phyloP scores from a whole-genome alignment of 2,113 vertebrate genomes.

The Muntiacus reevesi region DNA sequence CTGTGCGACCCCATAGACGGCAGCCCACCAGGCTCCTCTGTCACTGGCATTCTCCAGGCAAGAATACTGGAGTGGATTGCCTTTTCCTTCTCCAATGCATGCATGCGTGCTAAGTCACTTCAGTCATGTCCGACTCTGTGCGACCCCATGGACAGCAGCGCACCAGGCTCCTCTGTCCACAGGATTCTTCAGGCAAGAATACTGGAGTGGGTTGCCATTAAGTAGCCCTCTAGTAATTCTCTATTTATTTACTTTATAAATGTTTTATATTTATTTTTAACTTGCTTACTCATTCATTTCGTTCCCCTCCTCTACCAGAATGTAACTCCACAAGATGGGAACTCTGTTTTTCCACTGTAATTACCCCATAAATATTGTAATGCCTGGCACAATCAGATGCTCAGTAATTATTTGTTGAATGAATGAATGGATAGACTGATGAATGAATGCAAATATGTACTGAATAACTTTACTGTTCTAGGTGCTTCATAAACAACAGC shows the following conservation, averaged over 20 bases:
- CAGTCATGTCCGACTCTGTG: neutral
- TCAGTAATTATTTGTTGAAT: neutral
- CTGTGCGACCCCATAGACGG: too few species aligned
- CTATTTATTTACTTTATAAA: neutral
- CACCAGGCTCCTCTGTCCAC: neutral
- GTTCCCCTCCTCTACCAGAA: neutral
- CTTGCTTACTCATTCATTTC: conserved; percentile 5
- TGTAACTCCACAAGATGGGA: neutral
- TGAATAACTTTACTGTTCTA: neutral
- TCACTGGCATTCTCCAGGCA: too few species aligned
- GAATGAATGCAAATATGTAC: neutral
- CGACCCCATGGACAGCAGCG: neutral
- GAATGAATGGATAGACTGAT: neutral
- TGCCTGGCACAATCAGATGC: neutral
- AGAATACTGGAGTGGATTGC: too few species aligned
- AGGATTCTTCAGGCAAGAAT: neutral
- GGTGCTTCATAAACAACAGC: neutral
- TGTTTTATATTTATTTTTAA: neutral
- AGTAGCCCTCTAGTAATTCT: neutral
- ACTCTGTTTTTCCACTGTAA: neutral
- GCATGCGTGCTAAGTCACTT: neutral
- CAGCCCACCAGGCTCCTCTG: too few species aligned
- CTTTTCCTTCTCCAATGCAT: too few species aligned
- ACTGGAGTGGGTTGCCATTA: neutral
- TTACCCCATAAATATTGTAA: neutral